Evolutionary conservation across 2,113 vertebrate species (phyloP).

Genomic region (Dicrurus megarhynchus): DNA sequence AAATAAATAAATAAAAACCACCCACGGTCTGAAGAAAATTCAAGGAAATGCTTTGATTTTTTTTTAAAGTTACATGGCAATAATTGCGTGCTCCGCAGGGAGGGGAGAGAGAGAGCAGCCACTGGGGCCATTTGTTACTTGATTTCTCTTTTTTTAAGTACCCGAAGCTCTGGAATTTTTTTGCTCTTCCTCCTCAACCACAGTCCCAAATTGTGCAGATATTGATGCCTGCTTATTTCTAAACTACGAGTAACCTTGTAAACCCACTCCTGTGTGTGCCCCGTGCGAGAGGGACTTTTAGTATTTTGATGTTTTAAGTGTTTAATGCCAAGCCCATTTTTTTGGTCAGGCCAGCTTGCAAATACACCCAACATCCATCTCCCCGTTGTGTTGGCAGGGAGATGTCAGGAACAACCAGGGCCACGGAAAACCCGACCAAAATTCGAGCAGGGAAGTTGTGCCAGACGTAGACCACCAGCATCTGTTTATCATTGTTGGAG

Average conservation of each 20-base stretch:
- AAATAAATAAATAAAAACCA: background rate
- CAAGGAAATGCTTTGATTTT: background rate
- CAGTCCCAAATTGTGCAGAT: background rate
- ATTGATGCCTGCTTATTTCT: background rate
- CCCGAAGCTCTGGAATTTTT: background rate
- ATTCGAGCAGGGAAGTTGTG: background rate
- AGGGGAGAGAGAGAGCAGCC: background rate
- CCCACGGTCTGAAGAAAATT: background rate
- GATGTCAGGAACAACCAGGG: background rate
- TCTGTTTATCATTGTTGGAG: constrained; percentile 53
- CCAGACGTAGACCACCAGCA: constrained; percentile 3
- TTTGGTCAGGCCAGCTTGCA: background rate
- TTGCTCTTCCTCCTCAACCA: background rate
- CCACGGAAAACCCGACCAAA: background rate
- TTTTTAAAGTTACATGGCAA: background rate
- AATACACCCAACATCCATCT: background rate
- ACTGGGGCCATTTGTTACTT: background rate
- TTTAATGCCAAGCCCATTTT: background rate
- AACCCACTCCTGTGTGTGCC: background rate
- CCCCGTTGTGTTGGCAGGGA: background rate
- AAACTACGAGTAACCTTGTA: background rate
- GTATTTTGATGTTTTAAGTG: background rate
- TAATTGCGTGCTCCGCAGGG: background rate
- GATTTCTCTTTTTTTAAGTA: background rate
- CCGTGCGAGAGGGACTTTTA: background rate